Percentiles rank a stretch among this genome's conserved stretches.
These are phyloP conservation scores for Enoplosus armatus DNA, from an alignment of 2,797 vertebrate species.

Conservation along the genomic window DNA sequence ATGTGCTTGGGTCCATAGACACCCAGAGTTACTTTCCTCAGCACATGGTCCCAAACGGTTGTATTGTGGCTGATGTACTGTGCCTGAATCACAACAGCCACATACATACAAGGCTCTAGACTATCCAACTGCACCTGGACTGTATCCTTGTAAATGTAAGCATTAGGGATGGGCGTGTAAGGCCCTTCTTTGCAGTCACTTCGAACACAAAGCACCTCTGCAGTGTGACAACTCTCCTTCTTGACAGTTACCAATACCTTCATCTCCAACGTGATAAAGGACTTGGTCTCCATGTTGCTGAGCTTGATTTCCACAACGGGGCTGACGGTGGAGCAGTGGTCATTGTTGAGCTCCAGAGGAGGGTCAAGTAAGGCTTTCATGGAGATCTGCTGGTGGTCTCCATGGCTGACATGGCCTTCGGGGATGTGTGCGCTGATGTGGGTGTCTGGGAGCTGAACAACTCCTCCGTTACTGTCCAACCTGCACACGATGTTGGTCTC, in stretches of 20 bases:
- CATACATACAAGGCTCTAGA: conserved; percentile 95
- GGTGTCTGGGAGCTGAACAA: conserved; percentile 95
- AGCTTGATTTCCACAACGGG: conserved; percentile 95
- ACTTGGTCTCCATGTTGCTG: conserved; percentile 94
- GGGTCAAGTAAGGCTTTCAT: conserved; percentile 95
- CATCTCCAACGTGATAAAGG: conserved; percentile 91
- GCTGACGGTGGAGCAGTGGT: conserved; percentile 91
- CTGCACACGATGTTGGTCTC: conserved; percentile 95
- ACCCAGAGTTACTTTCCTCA: conserved; percentile 92
- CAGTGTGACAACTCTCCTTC: conserved; percentile 85
- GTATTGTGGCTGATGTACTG: conserved; percentile 85
- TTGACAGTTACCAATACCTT: conserved; percentile 91
- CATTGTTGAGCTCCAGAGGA: conserved; percentile 93
- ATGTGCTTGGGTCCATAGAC: conserved; percentile 97
- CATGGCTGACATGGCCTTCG: conserved; percentile 90
- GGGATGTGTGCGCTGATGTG: conserved; percentile 93
- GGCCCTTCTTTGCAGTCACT: conserved; percentile 95
- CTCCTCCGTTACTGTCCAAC: conserved; percentile 92
- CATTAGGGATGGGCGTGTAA: conserved; percentile 86
- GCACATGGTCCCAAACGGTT: conserved; percentile 94
- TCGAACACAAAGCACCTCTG: conserved; percentile 90
- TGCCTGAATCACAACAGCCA: conserved; percentile 90
- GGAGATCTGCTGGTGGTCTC: conserved; percentile 94
- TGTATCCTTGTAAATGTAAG: conserved; percentile 90
- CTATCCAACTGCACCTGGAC: conserved; percentile 93